These are phyloP conservation scores for Pomacea maculata DNA, from an alignment of 1,140 invertebrate species.

Conservation along the genomic window DNA sequence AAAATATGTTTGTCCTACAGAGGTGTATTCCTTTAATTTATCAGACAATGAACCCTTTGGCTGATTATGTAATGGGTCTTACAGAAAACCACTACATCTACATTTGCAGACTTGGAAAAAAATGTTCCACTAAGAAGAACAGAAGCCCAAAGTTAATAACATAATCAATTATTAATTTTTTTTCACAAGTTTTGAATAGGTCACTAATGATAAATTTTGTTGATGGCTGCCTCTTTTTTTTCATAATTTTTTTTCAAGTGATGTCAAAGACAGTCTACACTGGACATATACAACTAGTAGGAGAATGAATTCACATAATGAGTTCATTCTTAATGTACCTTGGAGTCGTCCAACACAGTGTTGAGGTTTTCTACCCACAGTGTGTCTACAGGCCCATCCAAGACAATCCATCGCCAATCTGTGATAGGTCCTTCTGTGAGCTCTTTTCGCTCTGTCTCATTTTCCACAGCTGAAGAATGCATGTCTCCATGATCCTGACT, in stretches of 20 bases:
- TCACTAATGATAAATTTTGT: too few relatives aligned
- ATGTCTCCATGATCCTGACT: constrained; percentile 13
- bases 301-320: background rate
- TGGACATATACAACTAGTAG: background rate
- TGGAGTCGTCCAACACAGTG: constrained; percentile 65
- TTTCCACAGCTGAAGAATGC: constrained; percentile 10
- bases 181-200: too few relatives aligned
- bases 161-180: too few relatives aligned
- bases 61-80: too few relatives aligned
- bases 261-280: too few relatives aligned
- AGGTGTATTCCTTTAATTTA: background rate
- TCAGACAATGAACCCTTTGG: background rate
- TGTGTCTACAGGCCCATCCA: constrained; percentile 66
- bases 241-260: too few relatives aligned
- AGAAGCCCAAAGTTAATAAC: too few relatives aligned
- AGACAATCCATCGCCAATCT: constrained; percentile 62
- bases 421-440: constrained; percentile 32
- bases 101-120: too few relatives aligned
- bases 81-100: too few relatives aligned
- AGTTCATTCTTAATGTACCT: constrained; percentile 37
- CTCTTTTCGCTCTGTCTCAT: constrained; percentile 12
- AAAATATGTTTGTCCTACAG: background rate
- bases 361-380: constrained; percentile 66
- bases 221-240: too few relatives aligned
- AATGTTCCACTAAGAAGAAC: too few relatives aligned